These are phyloP conservation scores for Parnassius apollo DNA, from an alignment of 2,888 invertebrate species.

Conservation along the genomic window DNA sequence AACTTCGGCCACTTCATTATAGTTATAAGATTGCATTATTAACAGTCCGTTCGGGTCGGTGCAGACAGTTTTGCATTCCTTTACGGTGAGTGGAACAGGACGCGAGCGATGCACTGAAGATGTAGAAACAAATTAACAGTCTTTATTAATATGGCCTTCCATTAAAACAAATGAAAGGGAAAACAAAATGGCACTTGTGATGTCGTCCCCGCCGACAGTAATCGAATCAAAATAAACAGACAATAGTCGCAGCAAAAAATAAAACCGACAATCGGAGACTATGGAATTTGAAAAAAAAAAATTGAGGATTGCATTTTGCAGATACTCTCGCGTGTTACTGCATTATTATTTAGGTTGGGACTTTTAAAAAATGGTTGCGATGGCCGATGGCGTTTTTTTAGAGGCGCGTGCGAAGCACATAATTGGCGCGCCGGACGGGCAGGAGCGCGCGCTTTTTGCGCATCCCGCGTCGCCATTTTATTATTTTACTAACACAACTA, in stretches of 20 bases:
- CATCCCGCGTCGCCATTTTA: constrained; percentile 22
- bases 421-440: constrained; percentile 68
- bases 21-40: constrained; percentile 50
- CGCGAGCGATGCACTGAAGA: constrained; percentile 32
- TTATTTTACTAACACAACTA: not conserved
- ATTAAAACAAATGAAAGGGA: constrained; percentile 41
- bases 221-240: constrained; percentile 63
- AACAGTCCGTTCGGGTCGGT: constrained; percentile 38
- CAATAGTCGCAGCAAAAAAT: constrained; percentile 73
- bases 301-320: constrained; percentile 78
- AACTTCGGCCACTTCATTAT: constrained; percentile 74
- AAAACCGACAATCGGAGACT: constrained; percentile 45
- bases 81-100: constrained; percentile 47
- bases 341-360: constrained; percentile 77
- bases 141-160: constrained; percentile 32
- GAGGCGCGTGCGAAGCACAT: constrained; percentile 76
- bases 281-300: constrained; percentile 76
- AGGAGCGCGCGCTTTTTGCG: constrained; percentile 53
- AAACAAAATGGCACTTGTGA: constrained; percentile 34
- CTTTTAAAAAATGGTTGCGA: constrained; percentile 71
- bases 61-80: constrained; percentile 59
- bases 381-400: constrained; percentile 68
- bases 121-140: constrained; percentile 54
- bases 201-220: constrained; percentile 43
- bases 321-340: constrained; percentile 80